Percentiles rank a stretch among this genome's conserved stretches.
phyloP scores from a whole-genome alignment of 2,797 vertebrate species.

The Argentina silus region DNA sequence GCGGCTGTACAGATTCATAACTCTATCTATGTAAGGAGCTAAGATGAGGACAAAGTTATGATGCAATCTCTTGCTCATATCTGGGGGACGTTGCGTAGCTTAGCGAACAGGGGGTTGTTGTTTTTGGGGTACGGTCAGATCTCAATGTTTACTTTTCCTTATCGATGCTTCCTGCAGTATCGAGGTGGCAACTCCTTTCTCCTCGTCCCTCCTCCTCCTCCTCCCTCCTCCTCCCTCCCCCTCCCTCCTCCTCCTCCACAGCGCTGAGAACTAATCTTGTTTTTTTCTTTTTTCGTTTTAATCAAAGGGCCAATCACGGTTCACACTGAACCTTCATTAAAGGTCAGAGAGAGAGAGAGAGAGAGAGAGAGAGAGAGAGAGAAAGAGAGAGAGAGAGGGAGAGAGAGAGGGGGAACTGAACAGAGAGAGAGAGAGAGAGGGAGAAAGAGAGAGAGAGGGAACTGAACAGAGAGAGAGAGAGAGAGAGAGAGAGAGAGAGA shows the following conservation, averaged over 20 bases:
- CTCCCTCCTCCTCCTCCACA: slow-evolving; percentile 13
- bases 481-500: not conserved
- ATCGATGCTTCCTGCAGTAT: slow-evolving; percentile 49
- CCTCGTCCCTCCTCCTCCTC: slow-evolving; percentile 5
- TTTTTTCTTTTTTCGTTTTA: slow-evolving; percentile 37
- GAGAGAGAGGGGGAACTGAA: not conserved
- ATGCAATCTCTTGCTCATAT: slow-evolving; percentile 22
- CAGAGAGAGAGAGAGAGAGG: not conserved
- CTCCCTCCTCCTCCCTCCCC: slow-evolving; percentile 18
- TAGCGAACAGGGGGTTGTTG: too few relatives aligned
- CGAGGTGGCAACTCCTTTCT: slow-evolving; percentile 13
- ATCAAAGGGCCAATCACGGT: slow-evolving; percentile 48
- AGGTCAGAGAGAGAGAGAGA: slow-evolving; percentile 48
- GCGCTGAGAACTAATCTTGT: slow-evolving; percentile 46
- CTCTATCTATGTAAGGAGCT: not conserved
- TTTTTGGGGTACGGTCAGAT: slow-evolving; percentile 33
- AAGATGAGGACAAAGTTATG: not conserved
- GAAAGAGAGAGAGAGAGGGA: too few relatives aligned
- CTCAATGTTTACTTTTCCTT: slow-evolving; percentile 39
- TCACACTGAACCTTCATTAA: slow-evolving; percentile 39
- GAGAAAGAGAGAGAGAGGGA: not conserved
- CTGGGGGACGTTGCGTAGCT: slow-evolving; percentile 21
- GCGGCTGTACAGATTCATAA: too few relatives aligned
- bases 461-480: not conserved
- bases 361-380: slow-evolving; percentile 3